Percentiles rank a stretch among this genome's conserved stretches.
Evolutionary conservation across 2,797 vertebrate genomes (phyloP).

Genomic region (Manis pentadactyla): DNA sequence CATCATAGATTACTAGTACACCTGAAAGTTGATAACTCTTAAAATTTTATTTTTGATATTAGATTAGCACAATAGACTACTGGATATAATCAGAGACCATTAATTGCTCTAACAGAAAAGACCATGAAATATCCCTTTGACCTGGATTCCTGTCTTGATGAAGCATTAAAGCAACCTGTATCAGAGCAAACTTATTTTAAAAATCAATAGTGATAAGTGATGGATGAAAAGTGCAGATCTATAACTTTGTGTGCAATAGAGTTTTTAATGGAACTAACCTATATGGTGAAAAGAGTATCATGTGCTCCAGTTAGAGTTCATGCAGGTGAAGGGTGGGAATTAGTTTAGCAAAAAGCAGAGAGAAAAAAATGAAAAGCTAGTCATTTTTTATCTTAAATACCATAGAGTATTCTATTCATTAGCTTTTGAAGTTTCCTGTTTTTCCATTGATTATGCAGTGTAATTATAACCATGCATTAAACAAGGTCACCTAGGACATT

Average conservation of each 20-base stretch:
- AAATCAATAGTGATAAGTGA: not conserved
- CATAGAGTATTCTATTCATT: slow-evolving; percentile 47
- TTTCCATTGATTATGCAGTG: slow-evolving; percentile 58
- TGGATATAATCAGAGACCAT: not conserved
- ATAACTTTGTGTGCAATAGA: not conserved
- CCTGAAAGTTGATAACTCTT: not conserved
- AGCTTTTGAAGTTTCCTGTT: slow-evolving; percentile 65
- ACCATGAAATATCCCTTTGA: not conserved
- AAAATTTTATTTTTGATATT: not conserved
- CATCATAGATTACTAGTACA: not conserved
- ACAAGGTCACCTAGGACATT: slow-evolving; percentile 49
- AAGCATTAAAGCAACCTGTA: not conserved
- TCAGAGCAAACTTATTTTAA: slow-evolving; percentile 14
- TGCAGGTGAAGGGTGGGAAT: not conserved
- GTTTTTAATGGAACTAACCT: not conserved
- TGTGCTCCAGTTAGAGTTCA: not conserved
- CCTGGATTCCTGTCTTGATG: not conserved
- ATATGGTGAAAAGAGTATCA: not conserved
- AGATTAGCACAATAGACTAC: not conserved
- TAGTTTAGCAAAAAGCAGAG: not conserved
- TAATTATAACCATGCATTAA: slow-evolving; percentile 65
- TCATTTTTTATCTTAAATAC: slow-evolving; percentile 38
- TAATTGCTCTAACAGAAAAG: not conserved
- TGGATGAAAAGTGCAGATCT: not conserved
- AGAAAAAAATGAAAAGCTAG: not conserved